Base-by-base conservation (phyloP, 2,888 invertebrate species). In the Serripes groenlandicus region DNA sequence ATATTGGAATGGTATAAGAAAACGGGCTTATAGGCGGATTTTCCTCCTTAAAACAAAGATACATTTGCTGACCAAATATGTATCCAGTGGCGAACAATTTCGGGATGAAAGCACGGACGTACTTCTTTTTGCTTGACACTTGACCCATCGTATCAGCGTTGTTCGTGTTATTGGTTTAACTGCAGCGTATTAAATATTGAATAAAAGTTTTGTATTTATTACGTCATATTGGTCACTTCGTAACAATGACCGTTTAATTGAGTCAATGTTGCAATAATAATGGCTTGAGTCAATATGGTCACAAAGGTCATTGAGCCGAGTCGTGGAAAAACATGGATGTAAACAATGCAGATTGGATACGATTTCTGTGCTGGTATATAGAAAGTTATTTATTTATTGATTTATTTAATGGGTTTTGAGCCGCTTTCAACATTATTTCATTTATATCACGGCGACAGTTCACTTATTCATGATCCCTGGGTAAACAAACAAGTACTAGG, bases 141-240 rank as follows among this genome's bases (percentile, higher is more conserved):
- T 52, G 4, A 52, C 18, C n/a, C 23, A 58, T 28, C 28, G 58
- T 58, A 58, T 28, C 58, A 5, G 11, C 26, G 58, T 3, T 58
- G 58, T 26, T 28, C 58, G 4, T 56, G 70, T 75, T 82, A 82
- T 82, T 82, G 83, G 62, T 37, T 79, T 83, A 75, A 75, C 75
- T 71, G 23, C 32, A 18, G 34, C 56, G 37, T 69, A 70, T 64
- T 26, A 58, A 72, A 75, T 66, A 75, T 68, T 75, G 30, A 42
- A 62, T 62, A 49, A 62, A 9, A 62, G n/a, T 52, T 52, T 42
- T 66, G 37, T 23, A 23, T 42, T 21, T 7, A 26, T 66, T 66
- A 42, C 28, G 42, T 28, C 66, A 66, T 42, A 42, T 26, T 42
- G 42, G 23, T 4, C 66, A 66, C 26, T 42, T 35, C 1, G 28